Base-by-base conservation (phyloP, 2,113 vertebrate genomes). In the Neotragus pygmaeus region DNA sequence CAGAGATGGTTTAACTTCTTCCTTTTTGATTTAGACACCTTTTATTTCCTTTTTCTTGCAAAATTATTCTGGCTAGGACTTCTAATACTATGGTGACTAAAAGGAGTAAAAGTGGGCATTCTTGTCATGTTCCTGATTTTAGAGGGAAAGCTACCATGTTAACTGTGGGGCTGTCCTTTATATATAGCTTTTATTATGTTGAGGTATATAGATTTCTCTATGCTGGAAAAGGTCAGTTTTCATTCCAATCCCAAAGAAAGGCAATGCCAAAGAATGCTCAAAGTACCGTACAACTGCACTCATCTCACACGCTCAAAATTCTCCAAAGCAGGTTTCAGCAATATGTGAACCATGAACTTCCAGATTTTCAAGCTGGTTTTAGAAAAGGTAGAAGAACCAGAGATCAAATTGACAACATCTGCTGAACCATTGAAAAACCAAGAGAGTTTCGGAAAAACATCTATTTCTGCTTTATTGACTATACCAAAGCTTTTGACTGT, bases 231-330 rank as follows among this genome's bases (percentile, higher is more conserved):
- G 57, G 57, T 58, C 25, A 58, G 57, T 58, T 58, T 58, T 58
- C 57, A 27, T 58, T 58, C 25, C 57, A 58, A 58, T 58, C 57
- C 25, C 25, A 58, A 58, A 58, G 57, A 58, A 58, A 58, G 25
- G 10, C 4, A 58, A 58, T 58, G 25, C 25, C 57, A 27, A 27
- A 58, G 57, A 58, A 58, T 27, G 25, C 25, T 58, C 25, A 58
- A 27, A 58, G 25, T 58, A 27, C 4, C 0, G 0, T 25, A 12
- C 57, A 58, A 5, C 12, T 58, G 25, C 57, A 58, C 2, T 58
- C 57, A 58, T 27, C 57, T 27, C 25, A 58, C 57, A 58, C 2
- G 10, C 57, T 43, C 43, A 43, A 43, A 43, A 43, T 43, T 43
- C 43, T 43, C 43, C 43, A 43, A 43, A 43, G 3, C 43, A 43